These are phyloP conservation scores for Eulemur albifrons DNA, from an alignment of 2,797 vertebrate genomes.

Conservation along the genomic window DNA sequence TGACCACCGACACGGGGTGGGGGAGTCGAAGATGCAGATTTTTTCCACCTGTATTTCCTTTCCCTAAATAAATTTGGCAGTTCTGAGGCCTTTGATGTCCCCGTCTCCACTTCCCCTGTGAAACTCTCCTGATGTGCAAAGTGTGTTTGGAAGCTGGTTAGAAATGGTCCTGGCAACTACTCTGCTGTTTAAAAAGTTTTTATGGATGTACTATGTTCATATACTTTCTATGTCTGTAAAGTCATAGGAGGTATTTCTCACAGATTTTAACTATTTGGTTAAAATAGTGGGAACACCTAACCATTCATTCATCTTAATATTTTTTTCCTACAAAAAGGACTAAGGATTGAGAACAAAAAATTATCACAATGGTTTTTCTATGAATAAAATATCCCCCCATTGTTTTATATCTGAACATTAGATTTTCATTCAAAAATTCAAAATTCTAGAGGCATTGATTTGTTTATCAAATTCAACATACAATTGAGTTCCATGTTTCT, in stretches of 20 bases:
- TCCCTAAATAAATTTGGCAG: constrained; percentile 58
- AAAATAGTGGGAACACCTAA: constrained; percentile 36
- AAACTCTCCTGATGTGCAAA: constrained; percentile 75
- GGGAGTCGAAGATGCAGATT: not conserved
- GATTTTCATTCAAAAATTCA: not conserved
- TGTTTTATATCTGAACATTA: constrained; percentile 21
- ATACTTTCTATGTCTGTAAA: constrained; percentile 54
- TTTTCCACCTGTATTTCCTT: constrained; percentile 74
- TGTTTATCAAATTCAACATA: constrained; percentile 62
- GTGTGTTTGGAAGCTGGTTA: constrained; percentile 74
- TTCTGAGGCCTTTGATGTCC: constrained; percentile 51
- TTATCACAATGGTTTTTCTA: not conserved
- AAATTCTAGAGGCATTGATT: constrained; percentile 40
- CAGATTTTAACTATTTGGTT: constrained; percentile 54
- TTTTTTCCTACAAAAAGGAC: constrained; percentile 43
- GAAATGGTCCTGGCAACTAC: constrained; percentile 62
- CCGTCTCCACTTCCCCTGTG: constrained; percentile 56
- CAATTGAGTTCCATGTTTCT: constrained; percentile 19
- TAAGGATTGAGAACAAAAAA: not conserved
- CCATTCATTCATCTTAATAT: constrained; percentile 39
- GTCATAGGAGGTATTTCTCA: constrained; percentile 60
- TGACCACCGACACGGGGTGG: constrained; percentile 26
- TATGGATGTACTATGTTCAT: not conserved
- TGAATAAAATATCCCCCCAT: constrained; percentile 5
- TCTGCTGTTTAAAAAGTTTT: constrained; percentile 51